Percentiles rank a stretch among this genome's conserved stretches.
These are phyloP conservation scores for Nyctibius bracteatus DNA, from an alignment of 2,113 vertebrate species.

Conservation along the genomic window DNA sequence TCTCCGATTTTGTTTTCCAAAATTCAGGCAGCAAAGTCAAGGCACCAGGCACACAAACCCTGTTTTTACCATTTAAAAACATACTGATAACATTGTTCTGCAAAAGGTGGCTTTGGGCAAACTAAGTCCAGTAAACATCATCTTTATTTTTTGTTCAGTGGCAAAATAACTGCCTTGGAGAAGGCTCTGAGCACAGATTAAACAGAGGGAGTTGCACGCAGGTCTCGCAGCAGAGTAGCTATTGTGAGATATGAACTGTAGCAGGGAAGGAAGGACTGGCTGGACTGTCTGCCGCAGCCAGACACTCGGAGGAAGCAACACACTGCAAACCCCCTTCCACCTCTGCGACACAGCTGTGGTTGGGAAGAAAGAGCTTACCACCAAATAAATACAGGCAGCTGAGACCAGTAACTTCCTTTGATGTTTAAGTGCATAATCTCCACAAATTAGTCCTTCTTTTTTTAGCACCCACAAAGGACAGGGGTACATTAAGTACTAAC, in stretches of 20 bases:
- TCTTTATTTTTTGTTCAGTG: background rate
- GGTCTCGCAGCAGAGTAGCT: background rate
- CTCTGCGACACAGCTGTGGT: background rate
- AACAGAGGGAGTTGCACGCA: background rate
- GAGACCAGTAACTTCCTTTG: background rate
- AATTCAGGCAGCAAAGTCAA: background rate
- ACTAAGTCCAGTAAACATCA: background rate
- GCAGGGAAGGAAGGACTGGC: background rate
- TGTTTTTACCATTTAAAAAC: background rate
- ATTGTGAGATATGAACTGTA: background rate
- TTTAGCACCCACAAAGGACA: background rate
- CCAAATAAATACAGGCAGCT: conserved; percentile 10
- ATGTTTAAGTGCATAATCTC: background rate
- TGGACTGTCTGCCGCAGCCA: background rate
- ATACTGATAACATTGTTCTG: background rate
- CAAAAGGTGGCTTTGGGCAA: background rate
- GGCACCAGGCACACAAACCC: background rate
- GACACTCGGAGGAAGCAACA: background rate
- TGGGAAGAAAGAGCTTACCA: background rate
- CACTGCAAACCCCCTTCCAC: background rate
- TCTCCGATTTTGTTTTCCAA: background rate
- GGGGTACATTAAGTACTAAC: background rate
- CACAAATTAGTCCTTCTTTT: background rate
- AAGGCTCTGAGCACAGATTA: background rate
- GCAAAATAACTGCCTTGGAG: background rate